Base-by-base conservation (phyloP, 2,888 invertebrate genomes). In the Anoplius nigerrimus region DNA sequence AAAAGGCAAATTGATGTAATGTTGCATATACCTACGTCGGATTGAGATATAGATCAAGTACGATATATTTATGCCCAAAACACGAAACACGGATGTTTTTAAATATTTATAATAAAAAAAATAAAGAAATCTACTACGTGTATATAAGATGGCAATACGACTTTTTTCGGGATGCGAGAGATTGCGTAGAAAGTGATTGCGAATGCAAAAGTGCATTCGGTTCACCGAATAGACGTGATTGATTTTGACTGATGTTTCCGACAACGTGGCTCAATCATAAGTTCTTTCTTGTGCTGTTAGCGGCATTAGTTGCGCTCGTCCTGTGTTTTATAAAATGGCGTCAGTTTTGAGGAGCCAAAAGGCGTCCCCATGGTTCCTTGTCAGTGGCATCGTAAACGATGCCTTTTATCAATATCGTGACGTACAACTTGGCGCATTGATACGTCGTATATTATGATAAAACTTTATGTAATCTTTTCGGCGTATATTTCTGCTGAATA, bases 71-170 rank as follows among this genome's bases (percentile, higher is more conserved):
- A 81, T 82, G 81, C 76, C 78, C 67, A 75, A 22, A 60, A 65
- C 63, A 77, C 70, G 69, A 76, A 75, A 69, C 74, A 80, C 75
- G 74, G 81, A 82, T 79, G 84, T 86, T 86, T 86, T 86, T 85
- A 80, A 85, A 85, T 86, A 86, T 86, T 86, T 86, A 84, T 86
- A 86, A 85, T 85, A 86, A 86, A 86, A 81, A 62, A 80, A 79
- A 79, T 75, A 74, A 69, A 82, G 75, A 82, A 81, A 82, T 75
- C 64, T 69, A 71, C 54, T 65, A 56, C 61, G 62, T 60, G 69
- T 73, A 71, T 45, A 64, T 24, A 58, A 22, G 34, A 34, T 1
- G 34, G 6, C 34, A 34, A 34, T 11, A 11, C 11, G 11, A 34
- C 11, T 34, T 34, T 34, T 13, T 34, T 34, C 11, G n/a, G n/a